Conservation (phyloP, 1,140 invertebrate species). For the Drosophila orosa region DNA sequence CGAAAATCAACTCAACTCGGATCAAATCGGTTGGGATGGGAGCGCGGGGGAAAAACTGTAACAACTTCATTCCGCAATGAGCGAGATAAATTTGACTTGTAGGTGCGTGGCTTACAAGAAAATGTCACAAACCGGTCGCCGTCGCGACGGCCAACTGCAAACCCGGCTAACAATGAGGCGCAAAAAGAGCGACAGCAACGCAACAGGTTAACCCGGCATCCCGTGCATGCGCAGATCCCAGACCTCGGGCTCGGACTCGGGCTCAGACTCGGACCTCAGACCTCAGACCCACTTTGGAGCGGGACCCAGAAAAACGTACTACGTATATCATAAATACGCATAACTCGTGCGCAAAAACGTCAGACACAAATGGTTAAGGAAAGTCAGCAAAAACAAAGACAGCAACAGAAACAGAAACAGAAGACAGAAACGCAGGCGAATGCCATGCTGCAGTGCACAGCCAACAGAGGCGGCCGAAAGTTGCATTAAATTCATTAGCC, state of each 20-base stretch:
- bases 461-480: slow-evolving; percentile 55
- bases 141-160: slow-evolving; percentile 28
- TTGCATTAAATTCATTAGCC: slow-evolving; percentile 81
- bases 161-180: slow-evolving; percentile 44
- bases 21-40: slow-evolving; percentile 47
- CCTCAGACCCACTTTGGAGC: slow-evolving; percentile 6
- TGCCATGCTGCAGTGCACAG: slow-evolving; percentile 68
- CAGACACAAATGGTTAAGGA: slow-evolving; percentile 70
- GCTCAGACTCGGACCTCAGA: slow-evolving; percentile 12
- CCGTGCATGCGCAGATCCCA: slow-evolving; percentile 57
- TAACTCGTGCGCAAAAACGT: slow-evolving; percentile 82
- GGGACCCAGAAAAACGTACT: slow-evolving; percentile 27
- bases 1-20: slow-evolving; percentile 66
- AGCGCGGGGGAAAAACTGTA: slow-evolving; percentile 63
- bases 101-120: slow-evolving; percentile 80
- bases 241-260: slow-evolving; percentile 1
- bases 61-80: slow-evolving; percentile 77
- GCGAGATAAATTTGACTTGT: slow-evolving; percentile 78
- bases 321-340: slow-evolving; percentile 82
- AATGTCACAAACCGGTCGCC: slow-evolving; percentile 74
- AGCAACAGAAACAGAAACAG: slow-evolving; percentile 38
- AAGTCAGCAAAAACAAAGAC: slow-evolving; percentile 54
- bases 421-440: slow-evolving; percentile 41
- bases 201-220: slow-evolving; percentile 72
- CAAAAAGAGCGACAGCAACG: slow-evolving; percentile 75